These are phyloP conservation scores for Teinopalpus imperialis DNA, from an alignment of 2,888 invertebrate species.

Conservation along the genomic window DNA sequence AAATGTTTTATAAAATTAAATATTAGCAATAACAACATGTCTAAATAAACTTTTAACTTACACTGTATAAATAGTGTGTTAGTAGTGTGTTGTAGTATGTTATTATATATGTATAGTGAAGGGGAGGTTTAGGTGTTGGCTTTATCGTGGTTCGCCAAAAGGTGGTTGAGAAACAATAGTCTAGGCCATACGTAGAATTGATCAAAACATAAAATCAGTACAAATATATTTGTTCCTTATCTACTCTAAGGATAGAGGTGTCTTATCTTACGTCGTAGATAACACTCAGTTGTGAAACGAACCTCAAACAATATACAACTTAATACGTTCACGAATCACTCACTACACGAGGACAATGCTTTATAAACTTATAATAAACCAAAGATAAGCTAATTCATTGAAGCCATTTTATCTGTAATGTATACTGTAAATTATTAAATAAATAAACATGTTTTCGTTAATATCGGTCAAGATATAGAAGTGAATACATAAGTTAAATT, in stretches of 20 bases:
- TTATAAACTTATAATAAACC: not conserved
- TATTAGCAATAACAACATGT: too few species aligned
- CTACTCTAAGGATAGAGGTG: constrained; percentile 45
- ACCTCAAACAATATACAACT: constrained; percentile 31
- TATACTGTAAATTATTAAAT: not conserved
- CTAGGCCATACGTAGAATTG: constrained; percentile 39
- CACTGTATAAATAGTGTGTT: too few species aligned
- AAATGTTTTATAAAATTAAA: too few species aligned
- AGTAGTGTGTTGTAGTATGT: too few species aligned
- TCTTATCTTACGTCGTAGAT: constrained; percentile 50
- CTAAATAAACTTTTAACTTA: too few species aligned
- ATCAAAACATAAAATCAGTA: constrained; percentile 39
- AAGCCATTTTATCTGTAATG: not conserved
- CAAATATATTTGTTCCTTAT: constrained; percentile 44
- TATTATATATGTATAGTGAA: too few species aligned
- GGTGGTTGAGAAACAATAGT: too few species aligned
- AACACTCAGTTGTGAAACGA: constrained; percentile 38
- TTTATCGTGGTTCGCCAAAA: too few species aligned
- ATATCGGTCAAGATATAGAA: constrained; percentile 1
- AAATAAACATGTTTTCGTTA: constrained; percentile 10
- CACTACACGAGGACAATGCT: not conserved
- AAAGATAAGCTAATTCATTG: constrained; percentile 9
- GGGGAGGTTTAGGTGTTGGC: too few species aligned
- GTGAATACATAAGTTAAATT: not conserved
- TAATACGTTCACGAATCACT: not conserved